Base-by-base conservation (phyloP, 1,140 invertebrate species). In the Akabosia matsudoensis region DNA sequence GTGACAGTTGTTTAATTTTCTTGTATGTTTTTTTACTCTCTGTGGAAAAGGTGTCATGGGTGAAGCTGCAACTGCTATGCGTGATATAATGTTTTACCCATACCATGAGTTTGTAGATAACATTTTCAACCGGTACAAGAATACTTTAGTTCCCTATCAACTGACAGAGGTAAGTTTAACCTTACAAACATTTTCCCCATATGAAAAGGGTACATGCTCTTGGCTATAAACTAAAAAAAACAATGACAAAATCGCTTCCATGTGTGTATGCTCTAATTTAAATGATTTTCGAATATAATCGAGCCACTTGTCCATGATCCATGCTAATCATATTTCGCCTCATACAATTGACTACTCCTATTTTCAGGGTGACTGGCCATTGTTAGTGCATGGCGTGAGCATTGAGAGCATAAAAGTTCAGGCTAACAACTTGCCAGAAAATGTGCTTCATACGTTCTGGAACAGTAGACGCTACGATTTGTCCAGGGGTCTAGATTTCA, bases 31-130 rank as follows among this genome's bases (percentile, higher is more conserved):
- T 56, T 56, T 56, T 22, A 56, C 31, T 67, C 2, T 30, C 1
- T 67, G 61, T 67, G 61, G 61, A 67, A 67, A 30, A 67, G 61
- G 70, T 45, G 70, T 72, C n/a, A 72, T 72, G 70, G 70, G 70
- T 45, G 70, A 72, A 13, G 37, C 70, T 34, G 70, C 70, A 3
- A 72, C 70, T 34, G 70, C 37, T 2, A 45, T 72, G 37, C n/a
- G 67, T 7, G 67, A 70, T 24, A 30, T 70, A 16, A 70, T 70
- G 28, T 72, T 72, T 28, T 72, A 72, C 70, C 70, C 70, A 26
- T 72, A 72, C 70, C 70, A 72, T 34, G 37, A 34, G 33, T 72
- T 22, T 45, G 45, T 72, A n/a, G 70, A 72, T 26, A 51, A 72
- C 70, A 72, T 72, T 7, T 72, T 45, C 24, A 51, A 72, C 33